Evolutionary conservation across 2,797 vertebrate species (phyloP).

Genomic region (Cryptoprocta ferox): DNA sequence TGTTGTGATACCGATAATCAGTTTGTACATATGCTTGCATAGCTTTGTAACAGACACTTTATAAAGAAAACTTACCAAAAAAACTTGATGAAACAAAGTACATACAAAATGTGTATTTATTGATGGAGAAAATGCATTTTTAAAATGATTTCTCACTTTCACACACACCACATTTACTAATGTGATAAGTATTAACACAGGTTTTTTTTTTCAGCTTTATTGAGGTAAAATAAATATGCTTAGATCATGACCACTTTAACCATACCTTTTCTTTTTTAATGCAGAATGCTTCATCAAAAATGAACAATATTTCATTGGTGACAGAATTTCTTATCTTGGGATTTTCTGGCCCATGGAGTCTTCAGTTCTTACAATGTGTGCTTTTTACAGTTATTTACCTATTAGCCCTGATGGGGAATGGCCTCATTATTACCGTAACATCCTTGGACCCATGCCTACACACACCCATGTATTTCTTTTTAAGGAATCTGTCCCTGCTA

Average conservation of each 20-base stretch:
- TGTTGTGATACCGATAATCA: background rate
- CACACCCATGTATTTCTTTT: constrained; percentile 31
- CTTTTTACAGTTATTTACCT: background rate
- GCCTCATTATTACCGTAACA: background rate
- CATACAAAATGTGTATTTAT: background rate
- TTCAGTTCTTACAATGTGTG: background rate
- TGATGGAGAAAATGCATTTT: background rate
- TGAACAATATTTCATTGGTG: background rate
- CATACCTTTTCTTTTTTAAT: background rate
- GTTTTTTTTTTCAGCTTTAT: background rate
- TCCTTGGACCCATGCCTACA: background rate
- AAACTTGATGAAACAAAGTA: background rate
- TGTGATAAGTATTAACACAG: background rate
- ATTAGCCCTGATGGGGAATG: background rate
- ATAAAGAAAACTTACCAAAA: background rate
- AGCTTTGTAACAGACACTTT: background rate
- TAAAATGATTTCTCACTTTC: background rate
- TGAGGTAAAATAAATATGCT: background rate
- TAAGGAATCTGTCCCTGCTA: background rate
- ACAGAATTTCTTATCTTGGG: constrained; percentile 1
- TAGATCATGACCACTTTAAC: background rate
- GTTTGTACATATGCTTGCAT: background rate
- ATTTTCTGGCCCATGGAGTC: background rate
- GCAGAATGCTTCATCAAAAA: background rate
- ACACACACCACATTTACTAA: no score